phyloP scores from a whole-genome alignment of 2,888 invertebrate genomes.

The Scaptomyza cyrtandrae region DNA sequence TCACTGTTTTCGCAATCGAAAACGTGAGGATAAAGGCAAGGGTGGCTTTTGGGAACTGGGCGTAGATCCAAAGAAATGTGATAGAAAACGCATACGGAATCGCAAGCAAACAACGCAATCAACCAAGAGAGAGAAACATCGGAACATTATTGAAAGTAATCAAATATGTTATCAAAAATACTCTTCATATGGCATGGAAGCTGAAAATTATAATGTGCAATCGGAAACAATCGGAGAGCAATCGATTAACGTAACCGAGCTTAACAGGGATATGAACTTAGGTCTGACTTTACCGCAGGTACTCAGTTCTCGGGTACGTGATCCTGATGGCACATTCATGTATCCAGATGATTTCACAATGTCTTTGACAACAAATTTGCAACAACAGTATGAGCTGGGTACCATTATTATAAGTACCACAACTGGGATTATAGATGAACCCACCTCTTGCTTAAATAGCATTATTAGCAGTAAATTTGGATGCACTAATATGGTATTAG shows the following conservation, averaged over 20 bases:
- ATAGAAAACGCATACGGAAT: conserved; percentile 83
- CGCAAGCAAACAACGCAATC: conserved; percentile 55
- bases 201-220: not conserved
- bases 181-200: not conserved
- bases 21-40: conserved; percentile 84
- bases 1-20: conserved; percentile 83
- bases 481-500: conserved; percentile 53
- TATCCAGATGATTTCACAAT: conserved; percentile 24
- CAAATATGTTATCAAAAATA: conserved; percentile 6
- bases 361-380: conserved; percentile 19
- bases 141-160: not conserved
- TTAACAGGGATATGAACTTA: conserved; percentile 14
- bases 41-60: conserved; percentile 84
- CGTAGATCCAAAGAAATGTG: conserved; percentile 83
- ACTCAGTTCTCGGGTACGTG: not conserved
- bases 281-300: conserved; percentile 23
- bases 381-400: conserved; percentile 64
- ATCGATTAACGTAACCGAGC: not conserved
- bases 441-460: conserved; percentile 31
- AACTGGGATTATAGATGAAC: conserved; percentile 39
- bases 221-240: not conserved
- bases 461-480: conserved; percentile 45
- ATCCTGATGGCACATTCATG: conserved; percentile 17
- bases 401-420: conserved; percentile 67
- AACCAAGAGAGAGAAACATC: not conserved